Conservation (phyloP, 1,140 invertebrate species). For the Plectus sambesii region DNA sequence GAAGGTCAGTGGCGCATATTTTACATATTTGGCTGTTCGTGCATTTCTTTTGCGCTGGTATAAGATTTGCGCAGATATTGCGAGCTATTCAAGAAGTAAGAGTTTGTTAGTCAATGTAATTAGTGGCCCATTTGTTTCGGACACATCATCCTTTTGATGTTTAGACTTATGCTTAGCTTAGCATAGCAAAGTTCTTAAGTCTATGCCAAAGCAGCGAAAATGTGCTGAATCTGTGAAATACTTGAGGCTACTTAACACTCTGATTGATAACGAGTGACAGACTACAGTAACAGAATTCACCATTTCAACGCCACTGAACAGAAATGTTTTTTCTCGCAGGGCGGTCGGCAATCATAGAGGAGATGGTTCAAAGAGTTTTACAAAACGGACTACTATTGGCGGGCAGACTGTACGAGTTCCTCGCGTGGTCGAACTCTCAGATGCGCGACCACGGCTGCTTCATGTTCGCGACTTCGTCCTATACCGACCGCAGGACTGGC, state of each 20-base stretch:
- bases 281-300: constrained; percentile 6
- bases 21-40: no score
- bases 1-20: background rate
- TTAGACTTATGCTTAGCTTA: background rate
- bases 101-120: no score
- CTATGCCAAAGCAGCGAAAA: no score
- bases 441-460: constrained; percentile 42
- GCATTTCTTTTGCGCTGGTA: no score
- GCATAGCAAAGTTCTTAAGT: no score
- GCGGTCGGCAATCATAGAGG: constrained; percentile 20
- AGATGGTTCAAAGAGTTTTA: constrained; percentile 19
- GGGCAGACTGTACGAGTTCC: constrained; percentile 32
- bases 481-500: constrained; percentile 10
- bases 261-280: no score
- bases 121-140: no score
- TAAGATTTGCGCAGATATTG: no score
- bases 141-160: no score
- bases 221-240: no score
- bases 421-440: constrained; percentile 43
- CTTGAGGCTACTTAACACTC: no score
- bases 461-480: constrained; percentile 38
- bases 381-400: constrained; percentile 24
- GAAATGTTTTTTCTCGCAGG: constrained; percentile 7
- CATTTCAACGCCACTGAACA: background rate
- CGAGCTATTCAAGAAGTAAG: no score